Base-by-base conservation (phyloP, 1,140 invertebrate genomes). In the Dufourea novaeangliae region DNA sequence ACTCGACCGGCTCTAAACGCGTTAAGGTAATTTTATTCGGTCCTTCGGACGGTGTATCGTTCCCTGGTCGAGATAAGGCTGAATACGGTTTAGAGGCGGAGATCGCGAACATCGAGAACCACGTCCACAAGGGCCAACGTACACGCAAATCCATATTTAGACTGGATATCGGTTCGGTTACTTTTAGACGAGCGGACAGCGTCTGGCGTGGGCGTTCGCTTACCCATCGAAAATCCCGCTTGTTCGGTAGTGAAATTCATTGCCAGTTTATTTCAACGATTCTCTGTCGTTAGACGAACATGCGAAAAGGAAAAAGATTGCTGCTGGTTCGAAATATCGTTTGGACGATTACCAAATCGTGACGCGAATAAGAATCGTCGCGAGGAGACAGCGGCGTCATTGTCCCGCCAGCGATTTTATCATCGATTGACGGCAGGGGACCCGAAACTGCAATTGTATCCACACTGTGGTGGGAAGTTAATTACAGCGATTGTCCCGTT, bases 61-160 rank as follows among this genome's bases (percentile, higher is more conserved):
- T 46, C 17, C 17, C 20, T 14, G n/a, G n/a, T n/a, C 41, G 17
- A 46, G 41, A 46, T 46, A 46, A 46, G 41, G 17, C 14, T 20
- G 41, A 20, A 46, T 46, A 46, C 20, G 41, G 41, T 20, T n/a
- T n/a, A n/a, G n/a, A n/a, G 25, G 39, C 54, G 20, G 32, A 82
- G 50, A 46, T 22, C 50, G 56, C 41, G 20, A n/a, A 10, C 41
- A 10, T 37, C 66, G 32, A 32, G 17, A n/a, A n/a, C n/a, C 11
- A 22, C 14, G 39, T 27, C n/a, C n/a, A 72, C 57, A 75, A 82
- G 64, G 57, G 56, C 68, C 27, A 41, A 32, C 44, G n/a, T 79
- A 61, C 54, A 32, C n/a, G 46, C 57, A 79, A 81, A 74, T 50
- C 68, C 79, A 80, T 81, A 79, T 81, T 81, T 81, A 81, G 78